A percentile compares a stretch with the other conserved stretches of the same genome.
Conservation (phyloP, 2,797 vertebrate species). For the Falco columbarius region DNA sequence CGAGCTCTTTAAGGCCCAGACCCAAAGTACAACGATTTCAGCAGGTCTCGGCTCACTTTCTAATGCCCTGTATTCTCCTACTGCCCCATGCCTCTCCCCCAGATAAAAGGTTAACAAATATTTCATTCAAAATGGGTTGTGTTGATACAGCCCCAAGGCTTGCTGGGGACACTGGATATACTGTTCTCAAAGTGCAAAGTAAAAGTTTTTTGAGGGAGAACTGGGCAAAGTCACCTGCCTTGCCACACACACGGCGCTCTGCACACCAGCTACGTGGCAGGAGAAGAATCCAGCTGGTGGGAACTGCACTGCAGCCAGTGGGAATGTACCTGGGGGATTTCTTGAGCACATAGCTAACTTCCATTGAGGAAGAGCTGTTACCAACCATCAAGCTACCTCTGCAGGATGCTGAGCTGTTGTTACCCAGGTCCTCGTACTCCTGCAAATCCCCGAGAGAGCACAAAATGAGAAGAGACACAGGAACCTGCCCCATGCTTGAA, state of each 20-base stretch:
- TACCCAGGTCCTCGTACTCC: fast-evolving
- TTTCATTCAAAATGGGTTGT: not conserved
- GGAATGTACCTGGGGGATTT: fast-evolving
- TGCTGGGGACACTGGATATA: fast-evolving
- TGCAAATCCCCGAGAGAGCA: not conserved
- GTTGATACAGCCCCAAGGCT: not conserved
- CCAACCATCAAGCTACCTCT: not conserved
- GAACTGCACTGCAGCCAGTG: not conserved
- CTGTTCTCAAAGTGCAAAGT: not conserved
- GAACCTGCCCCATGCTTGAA: not conserved
- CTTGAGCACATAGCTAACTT: not conserved
- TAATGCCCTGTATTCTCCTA: not conserved
- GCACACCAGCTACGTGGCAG: fast-evolving
- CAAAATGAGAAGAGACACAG: fast-evolving
- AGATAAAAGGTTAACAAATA: not conserved
- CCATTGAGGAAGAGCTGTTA: not conserved
- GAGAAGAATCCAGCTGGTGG: not conserved
- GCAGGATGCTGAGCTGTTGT: not conserved
- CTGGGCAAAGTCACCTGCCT: not conserved
- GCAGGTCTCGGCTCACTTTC: not conserved
- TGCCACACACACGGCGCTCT: fast-evolving
- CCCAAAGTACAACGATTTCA: not conserved
- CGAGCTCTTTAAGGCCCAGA: not conserved
- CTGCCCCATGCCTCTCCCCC: too few species aligned
- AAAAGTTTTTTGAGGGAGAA: too few species aligned